phyloP scores from a whole-genome alignment of 2,113 vertebrate species.

The Archilochus colubris region DNA sequence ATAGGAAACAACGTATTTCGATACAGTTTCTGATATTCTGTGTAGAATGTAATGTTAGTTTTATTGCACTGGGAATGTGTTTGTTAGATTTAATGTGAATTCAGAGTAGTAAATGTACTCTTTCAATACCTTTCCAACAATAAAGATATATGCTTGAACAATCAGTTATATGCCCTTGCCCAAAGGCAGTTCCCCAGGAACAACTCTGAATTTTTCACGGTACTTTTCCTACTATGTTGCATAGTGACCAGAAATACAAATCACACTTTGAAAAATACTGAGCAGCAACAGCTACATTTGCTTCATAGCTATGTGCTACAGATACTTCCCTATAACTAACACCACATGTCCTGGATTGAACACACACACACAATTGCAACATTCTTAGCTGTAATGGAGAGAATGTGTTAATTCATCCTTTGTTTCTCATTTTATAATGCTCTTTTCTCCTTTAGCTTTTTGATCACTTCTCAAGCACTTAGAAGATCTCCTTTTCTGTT shows the following conservation, averaged over 20 bases:
- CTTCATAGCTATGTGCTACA: background rate
- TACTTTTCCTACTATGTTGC: background rate
- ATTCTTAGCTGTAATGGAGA: background rate
- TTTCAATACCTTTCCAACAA: background rate
- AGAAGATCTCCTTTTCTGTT: background rate
- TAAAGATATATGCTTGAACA: background rate
- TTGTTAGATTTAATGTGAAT: background rate
- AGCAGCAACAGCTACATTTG: background rate
- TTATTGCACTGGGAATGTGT: rapidly evolving
- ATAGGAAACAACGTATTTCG: background rate
- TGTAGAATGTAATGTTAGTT: background rate
- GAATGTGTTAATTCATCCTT: background rate
- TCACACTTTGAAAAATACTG: background rate
- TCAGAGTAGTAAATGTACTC: background rate
- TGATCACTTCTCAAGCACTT: background rate
- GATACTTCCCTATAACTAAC: background rate
- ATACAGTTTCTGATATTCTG: background rate
- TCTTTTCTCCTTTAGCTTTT: background rate
- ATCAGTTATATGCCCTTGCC: background rate
- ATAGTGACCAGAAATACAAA: background rate
- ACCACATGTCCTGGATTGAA: background rate
- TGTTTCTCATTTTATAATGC: background rate
- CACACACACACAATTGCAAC: background rate
- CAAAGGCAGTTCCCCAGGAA: background rate
- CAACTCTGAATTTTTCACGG: background rate